A percentile compares a stretch with the other conserved stretches of the same genome.
phyloP scores from a whole-genome alignment of 1,140 invertebrate species.

The Drosophila sturtevanti region DNA sequence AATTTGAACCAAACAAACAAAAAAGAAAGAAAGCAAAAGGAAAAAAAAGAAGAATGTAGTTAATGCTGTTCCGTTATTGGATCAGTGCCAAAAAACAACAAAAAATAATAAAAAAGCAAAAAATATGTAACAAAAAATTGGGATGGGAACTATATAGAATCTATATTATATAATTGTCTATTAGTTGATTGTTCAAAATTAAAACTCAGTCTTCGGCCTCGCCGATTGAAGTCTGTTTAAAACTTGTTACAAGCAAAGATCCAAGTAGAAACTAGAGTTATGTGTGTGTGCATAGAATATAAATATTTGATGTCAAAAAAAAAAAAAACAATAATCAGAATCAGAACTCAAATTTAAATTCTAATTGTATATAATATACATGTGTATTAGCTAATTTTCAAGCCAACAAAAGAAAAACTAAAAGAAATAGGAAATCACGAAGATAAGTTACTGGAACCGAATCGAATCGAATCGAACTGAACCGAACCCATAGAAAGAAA shows the following conservation, averaged over 20 bases:
- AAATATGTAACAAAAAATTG: conserved; percentile 34
- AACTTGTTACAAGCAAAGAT: conserved; percentile 22
- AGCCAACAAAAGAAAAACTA: background rate
- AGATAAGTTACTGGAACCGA: background rate
- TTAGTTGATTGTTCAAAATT: conserved; percentile 68
- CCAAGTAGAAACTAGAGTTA: conserved; percentile 22
- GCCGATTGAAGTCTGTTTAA: conserved; percentile 8
- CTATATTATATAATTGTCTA: conserved; percentile 70
- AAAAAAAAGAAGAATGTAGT: conserved; percentile 47
- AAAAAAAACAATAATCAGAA: conserved; percentile 19
- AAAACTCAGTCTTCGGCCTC: conserved; percentile 15
- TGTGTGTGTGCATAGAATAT: conserved; percentile 27
- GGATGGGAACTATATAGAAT: conserved; percentile 65
- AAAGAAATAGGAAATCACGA: background rate
- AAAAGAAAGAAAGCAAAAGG: conserved; percentile 34
- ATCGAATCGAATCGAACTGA: conserved; percentile 2
- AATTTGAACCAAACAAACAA: conserved; percentile 50
- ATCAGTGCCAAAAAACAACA: conserved; percentile 49
- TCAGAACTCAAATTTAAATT: background rate
- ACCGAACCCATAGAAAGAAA: background rate
- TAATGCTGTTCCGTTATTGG: conserved; percentile 66
- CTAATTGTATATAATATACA: background rate
- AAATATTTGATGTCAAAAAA: conserved; percentile 41
- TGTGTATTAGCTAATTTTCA: conserved; percentile 7
- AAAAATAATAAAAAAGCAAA: background rate